Conservation (phyloP, 2,797 vertebrate genomes). For the Acrocephalus scirpaceus region DNA sequence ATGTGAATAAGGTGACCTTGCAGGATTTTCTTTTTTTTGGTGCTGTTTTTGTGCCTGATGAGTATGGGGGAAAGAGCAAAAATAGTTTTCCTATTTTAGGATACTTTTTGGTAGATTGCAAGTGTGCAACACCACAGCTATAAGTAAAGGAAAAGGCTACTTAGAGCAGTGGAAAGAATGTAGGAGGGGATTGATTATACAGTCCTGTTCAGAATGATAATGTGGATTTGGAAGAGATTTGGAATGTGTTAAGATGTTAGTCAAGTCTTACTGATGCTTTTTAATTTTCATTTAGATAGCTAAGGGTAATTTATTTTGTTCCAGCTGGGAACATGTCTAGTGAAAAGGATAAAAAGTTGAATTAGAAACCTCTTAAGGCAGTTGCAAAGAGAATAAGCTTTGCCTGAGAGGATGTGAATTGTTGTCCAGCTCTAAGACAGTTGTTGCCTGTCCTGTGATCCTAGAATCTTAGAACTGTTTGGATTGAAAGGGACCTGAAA, state of each 20-base stretch:
- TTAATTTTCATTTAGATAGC: slow-evolving; percentile 41
- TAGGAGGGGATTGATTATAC: slow-evolving; percentile 10
- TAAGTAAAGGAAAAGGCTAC: neutral
- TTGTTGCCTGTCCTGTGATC: neutral
- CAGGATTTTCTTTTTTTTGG: neutral
- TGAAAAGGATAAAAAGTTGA: slow-evolving; percentile 12
- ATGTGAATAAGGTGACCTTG: neutral
- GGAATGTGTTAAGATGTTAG: neutral
- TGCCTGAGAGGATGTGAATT: neutral
- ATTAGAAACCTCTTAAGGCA: slow-evolving; percentile 8
- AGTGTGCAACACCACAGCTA: neutral
- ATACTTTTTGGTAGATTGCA: neutral
- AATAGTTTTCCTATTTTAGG: neutral
- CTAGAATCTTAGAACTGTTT: neutral
- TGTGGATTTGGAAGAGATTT: neutral
- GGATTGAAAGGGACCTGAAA: neutral
- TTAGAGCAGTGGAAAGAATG: neutral
- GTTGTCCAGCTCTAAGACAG: neutral
- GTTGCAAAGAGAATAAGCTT: neutral
- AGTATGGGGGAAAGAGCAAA: neutral
- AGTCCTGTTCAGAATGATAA: neutral
- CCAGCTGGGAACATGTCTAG: neutral
- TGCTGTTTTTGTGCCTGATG: neutral
- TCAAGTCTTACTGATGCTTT: neutral
- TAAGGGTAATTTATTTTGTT: slow-evolving; percentile 22